Evolutionary conservation across 2,797 vertebrate genomes (phyloP).

Genomic region (Cyclura pinguis): DNA sequence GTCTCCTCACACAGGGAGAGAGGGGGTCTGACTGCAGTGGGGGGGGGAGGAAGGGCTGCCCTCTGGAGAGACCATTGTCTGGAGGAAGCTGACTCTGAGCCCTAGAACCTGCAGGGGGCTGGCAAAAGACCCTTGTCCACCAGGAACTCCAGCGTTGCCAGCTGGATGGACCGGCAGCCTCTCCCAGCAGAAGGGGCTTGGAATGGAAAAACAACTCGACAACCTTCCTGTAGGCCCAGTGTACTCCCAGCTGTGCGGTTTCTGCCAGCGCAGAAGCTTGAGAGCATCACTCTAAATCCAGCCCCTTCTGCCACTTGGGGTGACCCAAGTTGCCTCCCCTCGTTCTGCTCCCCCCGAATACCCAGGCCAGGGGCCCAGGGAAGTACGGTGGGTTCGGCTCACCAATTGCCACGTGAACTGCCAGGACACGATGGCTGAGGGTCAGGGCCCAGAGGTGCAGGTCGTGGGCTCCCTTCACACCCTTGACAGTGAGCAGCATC

Average conservation of each 20-base stretch:
- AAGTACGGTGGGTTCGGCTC: constrained; percentile 11
- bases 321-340: background rate
- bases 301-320: background rate
- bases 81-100: too few species aligned
- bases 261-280: background rate
- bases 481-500: constrained; percentile 85
- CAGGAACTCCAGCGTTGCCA: too few species aligned
- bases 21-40: background rate
- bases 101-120: too few species aligned
- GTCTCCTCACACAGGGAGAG: background rate
- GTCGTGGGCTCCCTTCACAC: constrained; percentile 88
- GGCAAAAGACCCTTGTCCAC: too few species aligned
- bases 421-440: constrained; percentile 83
- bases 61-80: background rate
- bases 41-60: too few species aligned
- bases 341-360: background rate
- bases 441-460: constrained; percentile 95
- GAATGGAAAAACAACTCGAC: too few species aligned
- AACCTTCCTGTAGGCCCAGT: background rate
- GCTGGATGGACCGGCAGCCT: too few species aligned
- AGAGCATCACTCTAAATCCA: too few species aligned
- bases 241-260: background rate
- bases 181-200: too few species aligned
- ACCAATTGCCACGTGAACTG: constrained; percentile 92
- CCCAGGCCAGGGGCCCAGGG: background rate